Evolutionary conservation across 2,888 invertebrate species (phyloP).

Genomic region (Polymixis flavicincta): DNA sequence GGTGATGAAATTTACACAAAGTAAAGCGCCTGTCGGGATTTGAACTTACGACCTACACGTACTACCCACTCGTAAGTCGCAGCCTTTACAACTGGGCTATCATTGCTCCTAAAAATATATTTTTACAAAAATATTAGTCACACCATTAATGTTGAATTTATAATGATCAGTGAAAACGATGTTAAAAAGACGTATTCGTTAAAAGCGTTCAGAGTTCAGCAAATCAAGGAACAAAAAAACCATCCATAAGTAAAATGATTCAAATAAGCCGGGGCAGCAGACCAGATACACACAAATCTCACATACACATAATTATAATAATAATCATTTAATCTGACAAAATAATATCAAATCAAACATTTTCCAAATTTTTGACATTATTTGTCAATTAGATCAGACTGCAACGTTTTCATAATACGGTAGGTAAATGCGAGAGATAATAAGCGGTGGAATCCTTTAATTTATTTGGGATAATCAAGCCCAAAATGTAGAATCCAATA

Average conservation of each 20-base stretch:
- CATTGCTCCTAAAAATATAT: too few relatives aligned
- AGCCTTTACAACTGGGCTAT: too few relatives aligned
- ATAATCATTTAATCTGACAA: neutral
- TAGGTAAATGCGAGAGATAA: too few relatives aligned
- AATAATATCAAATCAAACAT: neutral
- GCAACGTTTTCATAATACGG: neutral
- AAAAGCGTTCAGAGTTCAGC: neutral
- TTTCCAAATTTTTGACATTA: neutral
- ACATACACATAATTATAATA: too few relatives aligned
- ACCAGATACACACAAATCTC: neutral
- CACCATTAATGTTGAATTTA: neutral
- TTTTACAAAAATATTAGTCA: neutral
- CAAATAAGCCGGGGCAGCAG: too few relatives aligned
- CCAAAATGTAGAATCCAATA: neutral
- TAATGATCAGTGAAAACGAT: neutral
- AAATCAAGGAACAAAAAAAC: neutral
- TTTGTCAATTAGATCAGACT: neutral
- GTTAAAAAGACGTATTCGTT: neutral
- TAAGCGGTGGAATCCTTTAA: neutral
- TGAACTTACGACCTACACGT: too few relatives aligned
- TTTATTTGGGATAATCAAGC: neutral
- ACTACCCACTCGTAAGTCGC: too few relatives aligned
- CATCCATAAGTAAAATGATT: too few relatives aligned
- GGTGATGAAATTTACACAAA: too few relatives aligned
- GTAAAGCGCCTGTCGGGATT: too few relatives aligned